Evolutionary conservation across 2,888 invertebrate genomes (phyloP), one percentile per base, ranked within the genome.

Genomic region (Agrochola litura): DNA sequence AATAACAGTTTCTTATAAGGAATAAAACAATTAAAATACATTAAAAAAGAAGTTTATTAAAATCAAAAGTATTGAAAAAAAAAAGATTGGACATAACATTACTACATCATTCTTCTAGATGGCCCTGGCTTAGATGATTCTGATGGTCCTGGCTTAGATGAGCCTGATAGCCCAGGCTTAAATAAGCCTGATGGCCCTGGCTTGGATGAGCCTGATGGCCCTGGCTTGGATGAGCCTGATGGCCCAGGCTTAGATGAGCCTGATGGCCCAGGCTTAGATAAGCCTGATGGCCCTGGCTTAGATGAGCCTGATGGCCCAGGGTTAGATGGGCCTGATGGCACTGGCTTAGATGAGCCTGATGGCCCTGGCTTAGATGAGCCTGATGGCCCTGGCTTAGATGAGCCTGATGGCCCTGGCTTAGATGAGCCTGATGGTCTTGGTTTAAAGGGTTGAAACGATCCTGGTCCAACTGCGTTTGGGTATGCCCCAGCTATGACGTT

Each of bases 21-120:
- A 79, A 41, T 54, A 46, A 79, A 82, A 75, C 25, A 56, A 81
- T 6, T 52, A 0, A 54, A n/a, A 41, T 49, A 66, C n/a, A 30
- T 30, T 22, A 1, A 14, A 25, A 64, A 22, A 43, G 19, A 2
- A 2, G 25, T 61, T 79, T 74, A 66, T 79, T 54, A 43, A 52
- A 80, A 65, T 8, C 2, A 19, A 16, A 25, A 25, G 22, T 25
- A 58, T 37, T 0, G 25, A 41, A 16, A 49, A 46, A 41, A 73
- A 68, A 43, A 25, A 22, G 0, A 46, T 19, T 43, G 4, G 3
- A 25, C 1, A n/a, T 3, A 49, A 16, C 1, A n/a, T 30, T 49
- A 14, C 0, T 19, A 25, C 5, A 2, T 43, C n/a, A 16, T 19
- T 54, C 5, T 22, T 25, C 22, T 60, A 8, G 74, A 75, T 49